Evolutionary conservation across 2,888 invertebrate species (phyloP), one percentile per base, ranked within the genome.

Genomic region (Cheiracanthium punctorium): DNA sequence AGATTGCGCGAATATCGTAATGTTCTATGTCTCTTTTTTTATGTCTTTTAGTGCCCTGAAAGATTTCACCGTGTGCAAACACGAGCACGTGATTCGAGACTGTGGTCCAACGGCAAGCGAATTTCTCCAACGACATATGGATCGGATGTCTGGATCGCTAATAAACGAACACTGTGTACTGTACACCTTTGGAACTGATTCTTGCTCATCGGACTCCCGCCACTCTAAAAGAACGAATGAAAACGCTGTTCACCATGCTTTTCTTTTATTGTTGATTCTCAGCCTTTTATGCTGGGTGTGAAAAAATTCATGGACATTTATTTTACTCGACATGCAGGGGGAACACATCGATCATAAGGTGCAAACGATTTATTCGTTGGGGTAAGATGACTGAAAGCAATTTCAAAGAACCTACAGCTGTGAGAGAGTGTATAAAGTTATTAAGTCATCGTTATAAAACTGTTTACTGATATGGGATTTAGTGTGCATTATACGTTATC

Each of bases 141-240:
- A 86, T 41, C 33, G 82, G 58, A 89, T 89, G 75, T 88, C 89
- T 0, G 88, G 88, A 41, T 88, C 89, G 1, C 67, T 89, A 28
- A 86, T 89, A 30, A 88, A 89, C 73, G 82, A 89, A 77, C 89
- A 89, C 43, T 89, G 89, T 77, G 82, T 87, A 12, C 74, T 88
- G 17, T 89, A 88, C 52, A 89, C 89, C 0, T 88, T 84, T 41
- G 89, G 89, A 12, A 77, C 88, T 0, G 87, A 80, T 37, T 87
- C 88, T 70, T 89, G 89, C 43, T 73, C 87, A 28, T 73, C 81
- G 12, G 72, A 32, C 7, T 32, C 37, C 10, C 41, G 32, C 10
- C 52, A 64, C 8, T 58, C 58, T 0, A 70, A 10, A 71, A 14
- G 28, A 17, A n/a, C 48, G 20, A 24, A 58, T 24, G 37, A 67